Evolutionary conservation across 2,797 vertebrate genomes (phyloP), one percentile per base, ranked within the genome.

Genomic region (Malurus leucopterus): DNA sequence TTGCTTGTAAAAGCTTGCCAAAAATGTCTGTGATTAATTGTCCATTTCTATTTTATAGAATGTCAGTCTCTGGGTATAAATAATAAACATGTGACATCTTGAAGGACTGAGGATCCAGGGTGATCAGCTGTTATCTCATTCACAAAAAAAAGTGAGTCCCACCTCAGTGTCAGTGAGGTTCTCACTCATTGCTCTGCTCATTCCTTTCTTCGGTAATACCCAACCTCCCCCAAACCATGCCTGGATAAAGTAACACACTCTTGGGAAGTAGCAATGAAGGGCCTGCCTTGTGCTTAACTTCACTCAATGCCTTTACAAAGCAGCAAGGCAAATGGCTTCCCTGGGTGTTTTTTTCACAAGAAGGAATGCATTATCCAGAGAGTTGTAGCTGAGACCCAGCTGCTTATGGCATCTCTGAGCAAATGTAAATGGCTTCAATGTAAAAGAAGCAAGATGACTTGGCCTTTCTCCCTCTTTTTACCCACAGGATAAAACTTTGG

Each of bases 351-450:
- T 93, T 51, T 55, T 81, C 74, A n/a, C 32, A 76, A 49, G 77
- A 51, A 90, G 71, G 40, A 86, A 36, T 40, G 6, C 24, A 46
- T 86, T 88, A 86, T 30, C 59, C 65, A 36, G 70, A 64, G 38
- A 59, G 29, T 22, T 94, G 50, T 32, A 93, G 89, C 88, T 78
- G 79, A 84, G 32, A 73, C 46, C n/a, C 82, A 90, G 70, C 46
- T 84, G 65, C 55, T 84, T 55, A 16, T 27, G 40, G 75, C 68
- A 62, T 49, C 84, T 87, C 63, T 85, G 23, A 44, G 54, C 18
- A 84, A 80, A 57, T 14, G 15, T 53, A 54, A 95, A 72, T 79
- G 24, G 23, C 43, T 84, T 84, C 8, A 2, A 11, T 77, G 27
- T 74, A 73, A 59, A 70, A 91, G 47, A 13, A 75, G 57, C 59